Percentiles rank a stretch among this genome's conserved stretches.
phyloP scores from a whole-genome alignment of 2,113 vertebrate genomes.

The Phalacrocorax carbo region DNA sequence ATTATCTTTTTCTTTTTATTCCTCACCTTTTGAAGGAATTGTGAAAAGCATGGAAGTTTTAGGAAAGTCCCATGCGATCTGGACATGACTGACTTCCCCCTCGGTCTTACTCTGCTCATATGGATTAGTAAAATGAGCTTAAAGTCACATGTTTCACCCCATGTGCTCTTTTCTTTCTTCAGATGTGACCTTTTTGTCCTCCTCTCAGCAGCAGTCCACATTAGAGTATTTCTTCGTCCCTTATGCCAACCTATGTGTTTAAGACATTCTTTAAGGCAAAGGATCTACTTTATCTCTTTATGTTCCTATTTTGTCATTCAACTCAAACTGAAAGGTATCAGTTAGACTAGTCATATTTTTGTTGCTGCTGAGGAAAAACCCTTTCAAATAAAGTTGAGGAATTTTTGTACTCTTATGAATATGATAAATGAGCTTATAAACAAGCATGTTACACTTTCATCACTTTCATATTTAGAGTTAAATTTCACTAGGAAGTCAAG shows the following conservation, averaged over 20 bases:
- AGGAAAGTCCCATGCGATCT: neutral
- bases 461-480: neutral
- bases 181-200: neutral
- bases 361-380: neutral
- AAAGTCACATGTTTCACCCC: neutral
- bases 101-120: neutral
- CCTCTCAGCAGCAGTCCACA: neutral
- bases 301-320: neutral
- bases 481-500: neutral
- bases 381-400: neutral
- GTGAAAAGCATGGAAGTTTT: neutral
- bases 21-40: neutral
- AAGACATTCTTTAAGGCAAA: neutral
- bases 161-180: neutral
- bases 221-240: neutral
- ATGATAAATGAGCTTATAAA: neutral
- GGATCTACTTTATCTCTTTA: neutral
- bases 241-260: neutral
- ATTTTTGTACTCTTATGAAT: neutral
- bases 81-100: neutral
- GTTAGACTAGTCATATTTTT: neutral
- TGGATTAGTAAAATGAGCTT: neutral
- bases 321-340: neutral
- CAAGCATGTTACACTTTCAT: neutral
- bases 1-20: neutral